These are phyloP conservation scores for Acanthornis magna DNA, from an alignment of 2,797 vertebrate species.

Conservation along the genomic window DNA sequence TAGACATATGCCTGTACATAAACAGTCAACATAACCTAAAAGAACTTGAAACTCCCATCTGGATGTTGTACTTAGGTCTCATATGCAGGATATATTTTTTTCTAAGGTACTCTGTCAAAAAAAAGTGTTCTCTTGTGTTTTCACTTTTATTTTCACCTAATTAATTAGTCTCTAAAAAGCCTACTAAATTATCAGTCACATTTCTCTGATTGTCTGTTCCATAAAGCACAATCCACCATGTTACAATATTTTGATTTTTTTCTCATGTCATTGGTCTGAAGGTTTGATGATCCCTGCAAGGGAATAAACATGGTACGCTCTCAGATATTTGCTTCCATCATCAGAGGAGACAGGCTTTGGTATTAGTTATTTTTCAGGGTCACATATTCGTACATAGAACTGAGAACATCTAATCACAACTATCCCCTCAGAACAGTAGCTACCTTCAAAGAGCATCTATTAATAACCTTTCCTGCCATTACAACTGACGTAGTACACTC, in stretches of 20 bases:
- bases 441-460: not conserved
- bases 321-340: not conserved
- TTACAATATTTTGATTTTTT: not conserved
- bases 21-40: not conserved
- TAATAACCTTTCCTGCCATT: not conserved
- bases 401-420: not conserved
- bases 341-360: not conserved
- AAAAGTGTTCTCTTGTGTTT: not conserved
- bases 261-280: not conserved
- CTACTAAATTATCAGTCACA: not conserved
- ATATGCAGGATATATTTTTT: not conserved
- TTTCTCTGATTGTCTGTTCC: not conserved
- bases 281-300: not conserved
- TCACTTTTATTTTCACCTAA: not conserved
- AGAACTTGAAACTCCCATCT: slow-evolving; percentile 3
- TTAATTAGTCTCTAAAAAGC: not conserved
- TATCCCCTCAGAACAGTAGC: not conserved
- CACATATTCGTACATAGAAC: not conserved
- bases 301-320: not conserved
- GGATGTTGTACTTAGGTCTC: not conserved
- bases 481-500: not conserved
- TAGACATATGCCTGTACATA: not conserved
- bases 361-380: not conserved
- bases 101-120: not conserved
- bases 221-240: not conserved